A percentile compares a stretch with the other conserved stretches of the same genome.
Conservation (phyloP, 2,888 invertebrate genomes). For the Aphodius granarius region DNA sequence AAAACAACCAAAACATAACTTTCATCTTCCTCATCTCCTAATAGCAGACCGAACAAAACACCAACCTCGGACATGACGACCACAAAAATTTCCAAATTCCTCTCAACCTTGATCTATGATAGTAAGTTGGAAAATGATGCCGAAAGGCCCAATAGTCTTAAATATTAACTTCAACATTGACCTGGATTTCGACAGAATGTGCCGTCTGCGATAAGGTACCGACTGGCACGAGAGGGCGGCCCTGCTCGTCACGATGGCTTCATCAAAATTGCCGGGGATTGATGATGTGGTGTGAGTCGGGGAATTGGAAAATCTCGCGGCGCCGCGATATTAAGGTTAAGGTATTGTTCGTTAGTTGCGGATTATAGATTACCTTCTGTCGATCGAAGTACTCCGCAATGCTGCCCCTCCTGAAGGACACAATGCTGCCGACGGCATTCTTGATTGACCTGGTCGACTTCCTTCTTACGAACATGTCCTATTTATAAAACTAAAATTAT, state of each 20-base stretch:
- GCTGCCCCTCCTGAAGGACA: conserved; percentile 37
- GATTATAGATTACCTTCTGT: conserved; percentile 35
- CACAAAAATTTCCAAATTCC: not conserved
- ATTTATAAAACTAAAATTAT: not conserved
- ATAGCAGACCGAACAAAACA: not conserved
- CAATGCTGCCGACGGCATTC: conserved; percentile 36
- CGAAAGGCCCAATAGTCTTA: not conserved
- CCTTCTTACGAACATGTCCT: conserved; percentile 23
- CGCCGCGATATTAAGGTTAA: not conserved
- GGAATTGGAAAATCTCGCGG: not conserved
- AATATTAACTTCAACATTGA: not conserved
- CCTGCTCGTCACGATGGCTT: not conserved
- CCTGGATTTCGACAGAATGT: not conserved
- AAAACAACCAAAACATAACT: conserved; percentile 14
- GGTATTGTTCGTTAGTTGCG: not conserved
- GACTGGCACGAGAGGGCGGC: not conserved
- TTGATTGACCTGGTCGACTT: conserved; percentile 31
- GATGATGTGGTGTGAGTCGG: not conserved
- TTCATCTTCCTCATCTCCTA: not conserved
- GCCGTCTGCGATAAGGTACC: not conserved
- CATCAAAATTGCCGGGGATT: not conserved
- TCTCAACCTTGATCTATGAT: not conserved
- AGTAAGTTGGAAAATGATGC: not conserved
- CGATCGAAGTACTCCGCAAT: conserved; percentile 32
- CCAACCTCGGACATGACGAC: conserved; percentile 16